Evolutionary conservation across 2,113 vertebrate species (phyloP).

Genomic region (Coreoperca whiteheadi): DNA sequence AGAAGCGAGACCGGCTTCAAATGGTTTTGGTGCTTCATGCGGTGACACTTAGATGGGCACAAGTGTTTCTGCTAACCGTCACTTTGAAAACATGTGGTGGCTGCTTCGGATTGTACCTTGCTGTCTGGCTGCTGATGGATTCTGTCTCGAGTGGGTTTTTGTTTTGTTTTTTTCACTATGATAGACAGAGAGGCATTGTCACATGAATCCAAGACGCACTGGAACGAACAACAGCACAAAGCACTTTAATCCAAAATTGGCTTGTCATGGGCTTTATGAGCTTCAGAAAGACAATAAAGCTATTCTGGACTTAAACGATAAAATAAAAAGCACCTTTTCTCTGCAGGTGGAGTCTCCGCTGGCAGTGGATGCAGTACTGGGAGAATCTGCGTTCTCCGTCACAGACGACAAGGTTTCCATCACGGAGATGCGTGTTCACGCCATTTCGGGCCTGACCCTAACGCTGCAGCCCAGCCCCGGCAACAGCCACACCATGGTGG

Average conservation of each 20-base stretch:
- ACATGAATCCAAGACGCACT: constrained; percentile 14
- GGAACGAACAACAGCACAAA: constrained; percentile 51
- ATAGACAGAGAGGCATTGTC: constrained; percentile 54
- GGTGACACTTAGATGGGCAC: constrained; percentile 51
- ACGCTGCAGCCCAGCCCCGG: constrained; percentile 94
- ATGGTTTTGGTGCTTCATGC: constrained; percentile 14
- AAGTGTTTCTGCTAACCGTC: constrained; percentile 49
- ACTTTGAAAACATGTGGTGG: constrained; percentile 31
- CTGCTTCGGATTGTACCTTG: constrained; percentile 1
- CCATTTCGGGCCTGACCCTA: constrained; percentile 91
- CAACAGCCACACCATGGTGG: constrained; percentile 97
- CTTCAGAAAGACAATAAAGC: constrained; percentile 69
- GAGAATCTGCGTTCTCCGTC: constrained; percentile 90
- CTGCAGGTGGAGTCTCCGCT: constrained; percentile 95
- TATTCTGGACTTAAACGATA: constrained; percentile 27
- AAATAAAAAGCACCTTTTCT: constrained; percentile 47
- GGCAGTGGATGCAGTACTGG: constrained; percentile 90
- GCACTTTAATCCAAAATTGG: constrained; percentile 66
- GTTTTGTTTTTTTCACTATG: constrained; percentile 26
- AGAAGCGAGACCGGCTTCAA: constrained; percentile 16
- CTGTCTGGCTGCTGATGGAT: constrained; percentile 53
- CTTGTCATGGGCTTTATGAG: constrained; percentile 70
- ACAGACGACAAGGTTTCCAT: constrained; percentile 98
- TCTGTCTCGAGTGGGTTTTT: constrained; percentile 22
- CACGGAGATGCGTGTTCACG: constrained; percentile 91